Evolutionary conservation across 2,797 vertebrate species (phyloP).

Genomic region (Varecia variegata): DNA sequence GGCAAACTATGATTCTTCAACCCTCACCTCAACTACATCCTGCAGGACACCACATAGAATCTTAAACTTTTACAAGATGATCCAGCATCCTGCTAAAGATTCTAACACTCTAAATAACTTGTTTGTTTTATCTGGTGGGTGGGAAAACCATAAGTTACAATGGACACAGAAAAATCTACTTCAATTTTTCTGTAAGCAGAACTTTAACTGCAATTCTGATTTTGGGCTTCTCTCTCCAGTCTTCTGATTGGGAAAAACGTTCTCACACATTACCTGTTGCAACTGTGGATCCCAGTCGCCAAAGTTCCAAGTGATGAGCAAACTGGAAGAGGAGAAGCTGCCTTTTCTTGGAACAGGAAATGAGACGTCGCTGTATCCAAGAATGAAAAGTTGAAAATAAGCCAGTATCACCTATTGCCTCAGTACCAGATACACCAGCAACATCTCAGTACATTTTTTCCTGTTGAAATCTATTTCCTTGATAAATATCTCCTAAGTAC

Average conservation of each 20-base stretch:
- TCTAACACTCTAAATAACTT: not conserved
- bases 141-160: not conserved
- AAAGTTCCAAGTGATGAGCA: constrained; percentile 92
- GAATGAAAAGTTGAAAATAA: constrained; percentile 16
- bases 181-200: not conserved
- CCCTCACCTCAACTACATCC: not conserved
- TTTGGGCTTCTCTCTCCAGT: not conserved
- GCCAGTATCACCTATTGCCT: not conserved
- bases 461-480: constrained; percentile 25
- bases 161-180: not conserved
- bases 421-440: not conserved
- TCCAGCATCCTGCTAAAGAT: not conserved
- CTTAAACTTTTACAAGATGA: not conserved
- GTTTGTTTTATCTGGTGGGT: not conserved
- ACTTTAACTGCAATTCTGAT: not conserved
- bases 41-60: rapidly evolving
- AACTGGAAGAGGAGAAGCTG: constrained; percentile 96
- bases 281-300: constrained; percentile 92
- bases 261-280: constrained; percentile 85
- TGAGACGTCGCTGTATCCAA: constrained; percentile 85
- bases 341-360: constrained; percentile 91
- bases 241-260: not conserved
- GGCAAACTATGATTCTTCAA: not conserved
- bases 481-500: not conserved
- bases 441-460: not conserved